Evolutionary conservation across 2,113 vertebrate genomes (phyloP), one percentile per base, ranked within the genome.

Genomic region (Pholis gunnellus): DNA sequence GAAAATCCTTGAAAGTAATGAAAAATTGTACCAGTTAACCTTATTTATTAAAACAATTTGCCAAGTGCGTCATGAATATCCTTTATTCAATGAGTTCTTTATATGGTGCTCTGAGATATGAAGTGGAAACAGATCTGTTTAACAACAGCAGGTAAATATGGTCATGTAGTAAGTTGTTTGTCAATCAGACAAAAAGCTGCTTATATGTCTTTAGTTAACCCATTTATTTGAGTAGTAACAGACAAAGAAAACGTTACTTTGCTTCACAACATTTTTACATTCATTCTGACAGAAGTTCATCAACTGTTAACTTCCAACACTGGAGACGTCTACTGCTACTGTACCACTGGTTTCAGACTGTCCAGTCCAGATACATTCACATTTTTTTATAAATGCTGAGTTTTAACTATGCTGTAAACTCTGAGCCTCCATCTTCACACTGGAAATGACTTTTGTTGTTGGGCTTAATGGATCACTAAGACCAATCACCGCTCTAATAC

Each of bases 11-110:
- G 59, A 34, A 82, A 79, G 67, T 82, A 65, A 80, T 83, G 50
- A 84, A 74, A 40, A 84, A 65, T 31, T 77, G 34, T 64, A 86
- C 78, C 60, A 73, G 57, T 70, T 66, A 72, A 76, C 18, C 29
- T 36, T 66, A 4, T 64, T 78, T 70, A 56, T 78, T 38, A 22
- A 83, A 83, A 61, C 9, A 6, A 63, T 72, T 85, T 56, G 44
- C 68, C 64, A 77, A 72, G 63, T 70, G 50, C 52, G 25, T 42
- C 34, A 48, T 61, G 25, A 63, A 56, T 78, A 46, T 61, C 18
- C 18, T 38, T 66, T 34, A 72, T 66, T 25, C 17, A 18, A 5
- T 50, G 4, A 18, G 20, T 22, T 46, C 10, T 70, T 54, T 0
- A 31, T 38, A 9, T 29, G 6, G 22, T 54, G 46, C 14, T 40